phyloP scores from a whole-genome alignment of 2,888 invertebrate species.

The Xestobium rufovillosum region DNA sequence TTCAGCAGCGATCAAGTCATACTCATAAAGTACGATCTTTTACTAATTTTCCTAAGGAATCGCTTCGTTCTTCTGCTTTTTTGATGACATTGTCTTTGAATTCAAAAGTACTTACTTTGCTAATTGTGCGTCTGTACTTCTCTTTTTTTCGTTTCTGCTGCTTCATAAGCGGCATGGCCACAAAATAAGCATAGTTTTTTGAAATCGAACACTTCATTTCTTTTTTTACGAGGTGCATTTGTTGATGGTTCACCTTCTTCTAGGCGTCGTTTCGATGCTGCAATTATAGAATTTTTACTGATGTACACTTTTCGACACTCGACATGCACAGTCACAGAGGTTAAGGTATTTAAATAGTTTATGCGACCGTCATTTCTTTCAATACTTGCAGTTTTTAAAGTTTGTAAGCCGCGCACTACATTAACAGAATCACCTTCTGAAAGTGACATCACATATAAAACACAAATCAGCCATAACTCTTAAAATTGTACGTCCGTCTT shows the following conservation, averaged over 20 bases:
- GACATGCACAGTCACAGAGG: constrained; percentile 21
- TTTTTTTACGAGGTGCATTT: no score
- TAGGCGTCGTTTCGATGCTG: no score
- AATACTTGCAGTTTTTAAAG: constrained; percentile 22
- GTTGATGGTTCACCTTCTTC: no score
- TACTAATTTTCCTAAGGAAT: constrained; percentile 32
- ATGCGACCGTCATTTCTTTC: constrained; percentile 22
- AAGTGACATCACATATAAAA: constrained; percentile 18
- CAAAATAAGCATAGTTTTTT: no score
- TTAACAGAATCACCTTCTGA: constrained; percentile 20
- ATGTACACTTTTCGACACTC: constrained; percentile 18
- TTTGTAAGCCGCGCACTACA: constrained; percentile 21
- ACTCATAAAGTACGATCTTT: constrained; percentile 20
- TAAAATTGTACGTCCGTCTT: constrained; percentile 18
- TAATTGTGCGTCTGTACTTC: constrained; percentile 29
- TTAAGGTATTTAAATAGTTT: constrained; percentile 21
- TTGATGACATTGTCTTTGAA: constrained; percentile 35
- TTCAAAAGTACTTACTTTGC: constrained; percentile 31
- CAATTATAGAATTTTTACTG: constrained; percentile 5
- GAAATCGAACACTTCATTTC: no score
- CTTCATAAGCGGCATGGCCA: no score
- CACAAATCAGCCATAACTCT: constrained; percentile 20
- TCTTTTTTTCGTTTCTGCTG: no score
- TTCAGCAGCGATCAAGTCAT: constrained; percentile 26
- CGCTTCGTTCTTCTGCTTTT: constrained; percentile 34